Base-by-base conservation (phyloP, 2,888 invertebrate genomes). In the Chloroclysta siterata region DNA sequence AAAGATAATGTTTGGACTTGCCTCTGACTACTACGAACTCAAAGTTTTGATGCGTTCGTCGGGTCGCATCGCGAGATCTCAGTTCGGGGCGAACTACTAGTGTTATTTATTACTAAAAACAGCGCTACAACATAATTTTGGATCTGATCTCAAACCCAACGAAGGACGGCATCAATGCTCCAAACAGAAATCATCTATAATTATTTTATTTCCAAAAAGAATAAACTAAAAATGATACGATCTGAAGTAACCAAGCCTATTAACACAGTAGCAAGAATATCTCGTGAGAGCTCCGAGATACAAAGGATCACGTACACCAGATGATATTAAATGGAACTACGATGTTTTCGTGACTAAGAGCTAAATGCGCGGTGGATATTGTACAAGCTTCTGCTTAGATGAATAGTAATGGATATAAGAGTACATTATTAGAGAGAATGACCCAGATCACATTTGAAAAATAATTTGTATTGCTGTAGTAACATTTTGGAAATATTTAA, bases 261-360 rank as follows among this genome's bases (percentile, higher is more conserved):
- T 65, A 69, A 69, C 65, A 71, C 60, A 47, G 58, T 63, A 67
- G 63, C 66, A 55, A 46, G 65, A 63, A 65, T 65, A 66, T 68
- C 66, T 65, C 52, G 52, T 53, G 62, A 69, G 63, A 68, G 65
- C 66, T 65, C 55, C 11, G 55, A 69, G 65, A 66, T 64, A 61
- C 67, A 65, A 64, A 69, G 64, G 66, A 69, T 71, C 71, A 91
- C 90, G 92, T 90, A 82, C 82, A 74, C 79, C 72, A 79, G 81
- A 90, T 90, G 84, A 83, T 85, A 86, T 81, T 82, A 83, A 85
- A 81, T 83, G 82, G 82, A 81, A 83, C 82, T 83, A 88, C 84
- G 82, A 78, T 76, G 82, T 82, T 82, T 87, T 87, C 90, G 89
- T 90, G 90, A 88, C 90, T 86, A 75, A 66, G 46, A 67, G 57